A percentile compares a stretch with the other conserved stretches of the same genome.
Evolutionary conservation across 2,113 vertebrate genomes (phyloP).

Genomic region (Tragelaphus imberbis): DNA sequence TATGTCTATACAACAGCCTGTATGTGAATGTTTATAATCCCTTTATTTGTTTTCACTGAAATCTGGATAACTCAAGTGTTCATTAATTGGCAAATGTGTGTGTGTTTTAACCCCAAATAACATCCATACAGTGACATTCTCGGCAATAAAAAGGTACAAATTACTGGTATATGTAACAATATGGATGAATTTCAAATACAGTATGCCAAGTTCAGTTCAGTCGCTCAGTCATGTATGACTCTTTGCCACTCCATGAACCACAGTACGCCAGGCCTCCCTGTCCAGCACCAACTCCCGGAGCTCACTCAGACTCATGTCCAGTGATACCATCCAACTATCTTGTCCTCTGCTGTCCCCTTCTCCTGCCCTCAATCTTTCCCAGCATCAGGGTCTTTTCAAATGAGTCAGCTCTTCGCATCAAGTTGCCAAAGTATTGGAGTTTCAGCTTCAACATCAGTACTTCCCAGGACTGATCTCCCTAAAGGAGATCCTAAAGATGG

Average conservation of each 20-base stretch:
- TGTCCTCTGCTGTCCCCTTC: neutral
- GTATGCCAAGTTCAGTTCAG: neutral
- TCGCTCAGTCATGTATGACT: neutral
- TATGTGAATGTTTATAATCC: neutral
- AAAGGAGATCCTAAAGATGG: too few relatives aligned
- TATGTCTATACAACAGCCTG: neutral
- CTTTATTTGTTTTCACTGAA: neutral
- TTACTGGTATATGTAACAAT: neutral
- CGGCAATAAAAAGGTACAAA: neutral
- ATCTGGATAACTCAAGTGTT: neutral
- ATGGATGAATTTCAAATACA: neutral
- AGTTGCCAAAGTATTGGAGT: neutral
- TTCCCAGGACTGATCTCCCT: neutral
- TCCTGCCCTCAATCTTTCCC: neutral
- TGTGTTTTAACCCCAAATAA: neutral
- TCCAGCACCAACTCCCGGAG: neutral
- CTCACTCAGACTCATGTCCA: neutral
- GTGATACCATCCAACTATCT: neutral
- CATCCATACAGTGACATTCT: neutral
- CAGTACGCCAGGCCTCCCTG: neutral
- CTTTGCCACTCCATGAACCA: neutral
- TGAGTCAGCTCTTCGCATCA: neutral
- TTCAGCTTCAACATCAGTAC: neutral
- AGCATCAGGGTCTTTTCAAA: neutral
- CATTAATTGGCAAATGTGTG: neutral